Conservation (phyloP, 2,113 vertebrate species). For the Macaca fascicularis region T2T-MFA8v1.1 NC_088379.1:58559501-58560000, state of each 20-base stretch:
- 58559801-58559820: conserved; percentile 37
- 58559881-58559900: neutral
- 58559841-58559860: neutral
- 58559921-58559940: neutral
- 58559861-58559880: neutral
- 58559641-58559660: conserved; percentile 25
- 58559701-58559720: neutral
- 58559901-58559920: neutral
- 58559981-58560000: conserved; percentile 26
- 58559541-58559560: neutral
- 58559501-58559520: neutral
- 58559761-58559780: conserved; percentile 62
- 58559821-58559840: neutral
- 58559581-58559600: neutral
- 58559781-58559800: conserved; percentile 58
- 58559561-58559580: neutral
- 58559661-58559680: conserved; percentile 55
- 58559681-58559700: conserved; percentile 47
- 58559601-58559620: conserved; percentile 12
- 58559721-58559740: conserved; percentile 70
- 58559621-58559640: conserved; percentile 58
- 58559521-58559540: neutral
- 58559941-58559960: neutral
- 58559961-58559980: neutral
- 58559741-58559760: conserved; percentile 62